These are phyloP conservation scores for Poecilus cupreus DNA, from an alignment of 2,888 invertebrate genomes.

Conservation along the genomic window DNA sequence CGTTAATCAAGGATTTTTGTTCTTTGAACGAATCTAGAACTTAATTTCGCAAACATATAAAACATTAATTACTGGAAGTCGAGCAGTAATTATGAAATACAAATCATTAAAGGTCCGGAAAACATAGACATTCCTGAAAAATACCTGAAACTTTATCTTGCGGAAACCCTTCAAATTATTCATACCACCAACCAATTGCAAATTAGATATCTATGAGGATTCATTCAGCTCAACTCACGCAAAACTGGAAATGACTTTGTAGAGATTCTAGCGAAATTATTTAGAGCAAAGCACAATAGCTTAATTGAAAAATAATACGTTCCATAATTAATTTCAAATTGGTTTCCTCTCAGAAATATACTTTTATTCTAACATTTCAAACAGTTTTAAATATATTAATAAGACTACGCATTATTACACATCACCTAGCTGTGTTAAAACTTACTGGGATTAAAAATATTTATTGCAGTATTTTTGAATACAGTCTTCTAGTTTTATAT, in stretches of 20 bases:
- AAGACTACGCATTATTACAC: too few relatives aligned
- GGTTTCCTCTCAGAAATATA: neutral
- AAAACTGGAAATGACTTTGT: neutral
- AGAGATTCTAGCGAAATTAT: slow-evolving; percentile 3
- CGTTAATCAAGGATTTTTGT: too few relatives aligned
- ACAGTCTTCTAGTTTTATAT: too few relatives aligned
- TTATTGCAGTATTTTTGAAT: too few relatives aligned
- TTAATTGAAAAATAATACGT: slow-evolving; percentile 10
- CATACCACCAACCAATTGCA: neutral
- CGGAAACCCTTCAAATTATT: neutral
- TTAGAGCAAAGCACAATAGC: neutral
- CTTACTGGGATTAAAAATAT: too few relatives aligned
- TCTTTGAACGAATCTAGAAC: neutral
- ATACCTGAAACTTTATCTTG: neutral
- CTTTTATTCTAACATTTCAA: too few relatives aligned
- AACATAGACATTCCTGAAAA: neutral
- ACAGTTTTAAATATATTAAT: too few relatives aligned
- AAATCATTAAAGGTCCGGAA: too few relatives aligned
- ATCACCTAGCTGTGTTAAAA: too few relatives aligned
- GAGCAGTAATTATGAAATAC: too few relatives aligned
- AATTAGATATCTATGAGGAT: slow-evolving; percentile 5
- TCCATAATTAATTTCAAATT: neutral
- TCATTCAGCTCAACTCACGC: neutral
- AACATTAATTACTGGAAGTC: too few relatives aligned
- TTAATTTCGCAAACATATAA: neutral